Conservation (phyloP, 1,140 invertebrate species). For the Aleiodes sp. region DNA sequence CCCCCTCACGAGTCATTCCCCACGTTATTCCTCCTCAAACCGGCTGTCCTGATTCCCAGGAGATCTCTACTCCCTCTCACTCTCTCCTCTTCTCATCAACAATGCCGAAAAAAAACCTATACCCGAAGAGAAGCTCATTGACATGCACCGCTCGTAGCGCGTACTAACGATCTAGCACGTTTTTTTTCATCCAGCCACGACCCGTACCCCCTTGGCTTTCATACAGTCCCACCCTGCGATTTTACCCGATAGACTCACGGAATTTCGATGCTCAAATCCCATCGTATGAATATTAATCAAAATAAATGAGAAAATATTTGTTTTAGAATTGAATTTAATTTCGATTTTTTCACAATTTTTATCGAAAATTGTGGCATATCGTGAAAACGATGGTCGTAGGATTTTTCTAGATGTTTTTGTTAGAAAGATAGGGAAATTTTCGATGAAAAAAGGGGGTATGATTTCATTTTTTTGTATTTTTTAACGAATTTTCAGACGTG, state of each 20-base stretch:
- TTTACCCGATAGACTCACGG: neutral
- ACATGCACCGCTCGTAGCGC: conserved; percentile 60
- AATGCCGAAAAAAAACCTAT: conserved; percentile 25
- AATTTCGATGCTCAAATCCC: conserved; percentile 1
- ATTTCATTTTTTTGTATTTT: too few species aligned
- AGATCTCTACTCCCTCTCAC: conserved; percentile 45
- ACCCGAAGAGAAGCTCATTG: conserved; percentile 54
- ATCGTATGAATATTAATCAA: neutral
- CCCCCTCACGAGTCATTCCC: conserved; percentile 27
- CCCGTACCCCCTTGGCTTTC: neutral
- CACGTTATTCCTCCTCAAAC: conserved; percentile 42
- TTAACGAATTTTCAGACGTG: too few species aligned
- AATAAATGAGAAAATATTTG: neutral
- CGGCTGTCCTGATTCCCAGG: conserved; percentile 62
- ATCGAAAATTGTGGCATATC: neutral
- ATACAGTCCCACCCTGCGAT: neutral
- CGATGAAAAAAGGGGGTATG: too few species aligned
- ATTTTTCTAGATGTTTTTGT: too few species aligned
- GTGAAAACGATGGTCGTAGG: too few species aligned
- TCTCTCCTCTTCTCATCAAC: too few species aligned
- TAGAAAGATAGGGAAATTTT: too few species aligned
- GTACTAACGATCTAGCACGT: conserved; percentile 61
- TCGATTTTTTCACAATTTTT: neutral
- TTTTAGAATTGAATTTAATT: neutral
- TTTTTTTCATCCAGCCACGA: conserved; percentile 29